Conservation (phyloP, 2,113 vertebrate species). For the Hassar affinis region DNA sequence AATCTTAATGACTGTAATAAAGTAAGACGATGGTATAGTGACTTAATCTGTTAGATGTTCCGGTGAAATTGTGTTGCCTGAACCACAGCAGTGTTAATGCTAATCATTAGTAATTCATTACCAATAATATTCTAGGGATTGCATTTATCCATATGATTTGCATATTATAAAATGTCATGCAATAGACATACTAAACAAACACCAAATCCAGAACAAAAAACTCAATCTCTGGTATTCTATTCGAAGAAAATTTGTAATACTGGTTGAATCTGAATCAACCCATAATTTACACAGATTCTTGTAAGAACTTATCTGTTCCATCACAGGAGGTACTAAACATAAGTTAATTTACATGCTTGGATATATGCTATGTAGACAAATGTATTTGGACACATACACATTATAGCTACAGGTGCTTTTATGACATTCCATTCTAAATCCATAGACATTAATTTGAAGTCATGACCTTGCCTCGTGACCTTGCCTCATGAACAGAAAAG, state of each 20-base stretch:
- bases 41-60: neutral
- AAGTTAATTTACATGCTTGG: neutral
- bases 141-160: neutral
- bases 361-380: neutral
- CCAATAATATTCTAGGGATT: neutral
- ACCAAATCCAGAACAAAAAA: neutral
- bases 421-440: no score
- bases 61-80: neutral
- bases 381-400: no score
- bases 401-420: no score
- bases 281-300: neutral
- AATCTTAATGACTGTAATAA: conserved; percentile 14
- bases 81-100: neutral
- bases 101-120: conserved; percentile 1
- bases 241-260: neutral
- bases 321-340: neutral
- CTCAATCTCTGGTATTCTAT: neutral
- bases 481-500: no score
- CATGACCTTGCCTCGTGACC: no score
- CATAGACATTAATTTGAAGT: no score
- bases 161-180: neutral
- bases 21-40: neutral
- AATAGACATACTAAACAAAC: neutral
- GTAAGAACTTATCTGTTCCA: neutral
- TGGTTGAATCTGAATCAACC: neutral